Evolutionary conservation across 2,797 vertebrate species (phyloP), one percentile per base, ranked within the genome.

Genomic region (Arctocebus calabarensis): DNA sequence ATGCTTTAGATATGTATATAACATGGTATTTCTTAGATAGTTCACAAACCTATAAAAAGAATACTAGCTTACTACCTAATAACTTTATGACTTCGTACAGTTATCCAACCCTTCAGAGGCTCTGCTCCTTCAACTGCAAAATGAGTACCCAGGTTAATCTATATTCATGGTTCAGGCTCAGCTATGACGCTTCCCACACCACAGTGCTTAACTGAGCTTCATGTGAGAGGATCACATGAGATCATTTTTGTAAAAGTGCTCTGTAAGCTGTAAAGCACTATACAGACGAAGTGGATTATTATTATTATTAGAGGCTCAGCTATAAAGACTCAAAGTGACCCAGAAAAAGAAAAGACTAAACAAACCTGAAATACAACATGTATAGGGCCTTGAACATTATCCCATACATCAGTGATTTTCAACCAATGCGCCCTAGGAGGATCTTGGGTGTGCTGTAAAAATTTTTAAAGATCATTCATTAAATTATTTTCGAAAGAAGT

Each of bases 241-340:
- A 79, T 91, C 90, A 92, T 94, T 93, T 97, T 95, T 89, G 88
- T 59, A 78, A 95, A 95, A 97, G 91, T 91, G 94, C 93, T 93
- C 96, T 37, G 66, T 90, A 92, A 95, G 61, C 96, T 93, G 29
- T 85, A 93, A 95, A 95, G 94, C 95, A 95, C 75, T 82, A 84
- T 59, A 95, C 73, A 94, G 92, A 95, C 37, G 45, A 96, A 95
- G 68, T 7, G 32, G 87, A 94, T 96, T 90, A 96, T 94, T 94
- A 92, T 74, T 90, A 86, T 93, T 96, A 95, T 86, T 94, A 34
- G 78, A 95, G 95, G 73, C 64, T 55, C 81, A 95, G 64, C 34
- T 62, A 95, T 91, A 90, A 91, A 95, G 92, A 96, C 55, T 57
- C 86, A 96, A 96, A 94, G 62, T 94, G 91, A 95, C 92, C 86